Conservation (phyloP, 2,113 vertebrate genomes). For the Pygoscelis antarcticus region DNA sequence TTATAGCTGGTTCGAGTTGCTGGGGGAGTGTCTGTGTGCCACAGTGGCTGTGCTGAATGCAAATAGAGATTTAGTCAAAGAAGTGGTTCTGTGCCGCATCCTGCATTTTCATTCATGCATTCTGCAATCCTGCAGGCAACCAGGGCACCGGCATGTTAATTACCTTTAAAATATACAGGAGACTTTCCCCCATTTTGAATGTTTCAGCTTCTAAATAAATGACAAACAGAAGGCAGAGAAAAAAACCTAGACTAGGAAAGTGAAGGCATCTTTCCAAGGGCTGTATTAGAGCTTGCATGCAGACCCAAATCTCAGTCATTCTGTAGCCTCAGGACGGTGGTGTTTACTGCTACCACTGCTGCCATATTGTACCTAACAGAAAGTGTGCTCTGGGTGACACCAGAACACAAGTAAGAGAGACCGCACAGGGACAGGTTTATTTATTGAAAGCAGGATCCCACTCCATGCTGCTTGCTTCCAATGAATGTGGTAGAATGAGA, state of each 20-base stretch:
- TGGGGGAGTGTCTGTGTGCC: not conserved
- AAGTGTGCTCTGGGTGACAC: not conserved
- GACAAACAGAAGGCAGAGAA: not conserved
- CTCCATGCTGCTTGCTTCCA: not conserved
- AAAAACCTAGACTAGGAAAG: not conserved
- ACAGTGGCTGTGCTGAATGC: not conserved
- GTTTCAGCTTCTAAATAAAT: not conserved
- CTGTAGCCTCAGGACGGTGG: not conserved
- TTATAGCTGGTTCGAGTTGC: not conserved
- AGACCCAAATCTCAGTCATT: not conserved
- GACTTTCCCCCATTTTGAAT: not conserved
- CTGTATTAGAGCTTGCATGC: not conserved
- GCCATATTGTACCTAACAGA: not conserved
- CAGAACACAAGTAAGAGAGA: not conserved
- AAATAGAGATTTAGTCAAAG: slow-evolving; percentile 4
- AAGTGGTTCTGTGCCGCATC: not conserved
- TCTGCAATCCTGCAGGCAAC: not conserved
- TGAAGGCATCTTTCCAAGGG: not conserved
- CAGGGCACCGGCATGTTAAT: not conserved
- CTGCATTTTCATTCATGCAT: not conserved
- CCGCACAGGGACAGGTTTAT: not conserved
- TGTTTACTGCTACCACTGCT: not conserved
- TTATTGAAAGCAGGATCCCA: not conserved
- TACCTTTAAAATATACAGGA: not conserved
- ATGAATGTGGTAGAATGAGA: not conserved